Percentiles rank a stretch among this genome's conserved stretches.
phyloP scores from a whole-genome alignment of 2,888 invertebrate genomes.

The Pollenia labialis region DNA sequence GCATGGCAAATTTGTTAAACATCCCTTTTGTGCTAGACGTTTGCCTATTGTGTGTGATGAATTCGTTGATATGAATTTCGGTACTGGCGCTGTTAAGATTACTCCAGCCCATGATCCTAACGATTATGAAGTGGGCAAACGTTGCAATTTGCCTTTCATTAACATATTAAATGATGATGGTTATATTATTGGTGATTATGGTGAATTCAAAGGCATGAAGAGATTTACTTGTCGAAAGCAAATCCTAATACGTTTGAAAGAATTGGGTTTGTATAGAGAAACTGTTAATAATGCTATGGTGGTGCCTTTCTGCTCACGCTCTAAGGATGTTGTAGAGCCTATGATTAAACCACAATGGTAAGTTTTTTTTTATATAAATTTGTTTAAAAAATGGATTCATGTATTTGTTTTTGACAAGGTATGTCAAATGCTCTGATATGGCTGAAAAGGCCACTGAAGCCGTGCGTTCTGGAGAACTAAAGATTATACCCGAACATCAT shows the following conservation, averaged over 20 bases:
- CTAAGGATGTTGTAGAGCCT: conserved; percentile 98
- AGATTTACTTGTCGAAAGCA: conserved; percentile 95
- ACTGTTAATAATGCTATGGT: conserved; percentile 97
- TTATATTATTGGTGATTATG: conserved; percentile 91
- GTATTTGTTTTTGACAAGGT: conserved; percentile 84
- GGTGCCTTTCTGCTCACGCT: conserved; percentile 97
- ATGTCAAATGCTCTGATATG: conserved; percentile 95
- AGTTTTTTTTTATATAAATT: conserved; percentile 41
- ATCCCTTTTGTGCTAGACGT: conserved; percentile 94
- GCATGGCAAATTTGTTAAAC: conserved; percentile 92
- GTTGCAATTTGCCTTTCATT: conserved; percentile 93
- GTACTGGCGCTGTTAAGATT: conserved; percentile 99
- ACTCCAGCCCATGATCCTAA: conserved; percentile 99
- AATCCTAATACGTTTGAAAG: conserved; percentile 90
- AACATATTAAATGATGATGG: conserved; percentile 97
- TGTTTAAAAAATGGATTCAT: neutral
- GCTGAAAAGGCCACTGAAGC: conserved; percentile 92
- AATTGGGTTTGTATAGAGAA: conserved; percentile 90
- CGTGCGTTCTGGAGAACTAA: conserved; percentile 91
- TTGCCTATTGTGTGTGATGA: conserved; percentile 96
- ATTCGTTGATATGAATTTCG: conserved; percentile 97
- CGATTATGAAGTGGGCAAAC: conserved; percentile 97
- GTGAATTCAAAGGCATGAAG: conserved; percentile 92
- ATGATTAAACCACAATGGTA: conserved; percentile 98
- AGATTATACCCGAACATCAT: conserved; percentile 95